Evolutionary conservation across 2,113 vertebrate species (phyloP), one percentile per base, ranked within the genome.

Genomic region (Coracopsis vasa): DNA sequence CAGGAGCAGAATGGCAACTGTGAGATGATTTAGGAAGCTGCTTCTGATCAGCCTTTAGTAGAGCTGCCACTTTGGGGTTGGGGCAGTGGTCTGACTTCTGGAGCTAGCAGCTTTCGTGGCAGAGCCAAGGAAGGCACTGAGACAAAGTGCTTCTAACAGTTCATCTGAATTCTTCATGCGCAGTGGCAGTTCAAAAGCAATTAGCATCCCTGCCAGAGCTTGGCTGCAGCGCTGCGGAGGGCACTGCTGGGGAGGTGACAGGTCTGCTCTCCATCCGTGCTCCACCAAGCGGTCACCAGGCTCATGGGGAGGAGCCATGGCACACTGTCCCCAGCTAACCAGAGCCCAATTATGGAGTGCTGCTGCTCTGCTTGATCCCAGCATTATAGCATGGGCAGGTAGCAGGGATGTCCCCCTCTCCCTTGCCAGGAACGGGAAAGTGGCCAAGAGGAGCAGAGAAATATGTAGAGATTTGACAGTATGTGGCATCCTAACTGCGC

Each of bases 311-410:
- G 80, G 56, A 62, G 4, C 31, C 0, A 0, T 75, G 75, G 66
- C 88, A 24, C 3, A 0, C 61, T 5, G 0, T 66, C 33, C 56
- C 24, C 58, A 20, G 58, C 47, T 33, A 33, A 16, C 41, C 45
- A 27, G 60, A 42, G 29, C 3, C 74, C 41, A 10, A 5, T 71
- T 44, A 50, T 1, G 3, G 75, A 67, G 25, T 2, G 35, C 37
- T 45, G 23, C 61, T 74, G 78, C 61, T 0, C 0, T 29, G 42
- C 78, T 64, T 27, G 4, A 25, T 20, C 41, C 75, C 75, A 18
- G 80, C 48, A 3, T 21, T 1, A 0, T 6, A 18, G 37, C 18
- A 3, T 0, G 24, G 64, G 48, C 50, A n/a, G 62, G 1, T 25
- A n/a, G 5, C 33, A 24, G 66, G 81, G 65, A 23, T 58, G 37